Percentiles rank a stretch among this genome's conserved stretches.
Evolutionary conservation across 2,113 vertebrate species (phyloP).

Genomic region (Glaucomys volans): DNA sequence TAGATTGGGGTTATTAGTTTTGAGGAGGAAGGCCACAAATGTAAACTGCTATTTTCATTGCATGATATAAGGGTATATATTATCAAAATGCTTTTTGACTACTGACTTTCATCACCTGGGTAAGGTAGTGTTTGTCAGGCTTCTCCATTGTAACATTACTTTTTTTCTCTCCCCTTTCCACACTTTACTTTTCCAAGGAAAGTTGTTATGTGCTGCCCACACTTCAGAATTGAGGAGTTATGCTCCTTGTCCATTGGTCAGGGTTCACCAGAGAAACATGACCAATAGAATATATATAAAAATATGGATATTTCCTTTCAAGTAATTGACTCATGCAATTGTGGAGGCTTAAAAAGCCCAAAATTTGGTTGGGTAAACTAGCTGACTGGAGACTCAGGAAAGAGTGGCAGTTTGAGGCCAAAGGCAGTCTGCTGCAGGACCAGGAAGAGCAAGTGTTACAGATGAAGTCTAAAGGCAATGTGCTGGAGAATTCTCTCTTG

Average conservation of each 20-base stretch:
- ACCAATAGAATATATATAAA: not conserved
- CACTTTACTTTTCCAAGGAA: not conserved
- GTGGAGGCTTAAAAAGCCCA: not conserved
- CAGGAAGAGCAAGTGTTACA: too few relatives aligned
- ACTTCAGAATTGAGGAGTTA: not conserved
- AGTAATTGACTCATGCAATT: not conserved
- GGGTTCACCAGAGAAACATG: not conserved
- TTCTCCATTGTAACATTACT: not conserved
- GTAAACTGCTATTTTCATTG: not conserved
- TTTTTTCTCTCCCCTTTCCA: not conserved
- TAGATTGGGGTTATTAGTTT: not conserved
- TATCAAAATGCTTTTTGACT: not conserved
- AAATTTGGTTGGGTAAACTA: not conserved
- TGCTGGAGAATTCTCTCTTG: not conserved
- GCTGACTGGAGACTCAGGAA: not conserved
- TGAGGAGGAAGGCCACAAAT: not conserved
- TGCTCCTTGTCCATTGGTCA: not conserved
- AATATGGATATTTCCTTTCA: not conserved
- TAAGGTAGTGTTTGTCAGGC: not conserved
- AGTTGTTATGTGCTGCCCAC: not conserved
- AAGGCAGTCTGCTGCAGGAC: not conserved
- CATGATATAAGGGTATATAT: not conserved
- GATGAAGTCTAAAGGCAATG: not conserved
- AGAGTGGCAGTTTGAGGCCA: not conserved
- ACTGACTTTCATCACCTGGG: not conserved